Conservation (phyloP, 2,797 vertebrate species). For the Oreochromis grahami region DNA sequence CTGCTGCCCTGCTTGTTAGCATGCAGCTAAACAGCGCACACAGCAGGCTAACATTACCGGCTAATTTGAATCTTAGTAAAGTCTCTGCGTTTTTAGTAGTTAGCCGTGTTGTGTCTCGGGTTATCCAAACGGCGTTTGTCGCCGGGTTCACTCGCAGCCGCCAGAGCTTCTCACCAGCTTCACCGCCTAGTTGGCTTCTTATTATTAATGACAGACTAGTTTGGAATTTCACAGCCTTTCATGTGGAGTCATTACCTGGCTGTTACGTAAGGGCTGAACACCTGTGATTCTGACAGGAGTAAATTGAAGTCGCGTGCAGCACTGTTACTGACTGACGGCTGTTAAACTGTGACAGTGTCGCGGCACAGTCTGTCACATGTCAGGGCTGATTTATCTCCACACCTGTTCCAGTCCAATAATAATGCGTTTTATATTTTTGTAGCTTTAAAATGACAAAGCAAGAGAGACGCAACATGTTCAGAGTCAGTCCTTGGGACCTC, state of each 20-base stretch:
- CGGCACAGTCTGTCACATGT: neutral
- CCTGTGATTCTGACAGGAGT: neutral
- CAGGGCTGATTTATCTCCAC: neutral
- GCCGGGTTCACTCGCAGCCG: neutral
- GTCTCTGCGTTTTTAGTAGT: rapidly evolving
- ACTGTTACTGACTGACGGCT: neutral
- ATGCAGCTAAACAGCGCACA: neutral
- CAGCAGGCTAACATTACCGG: neutral
- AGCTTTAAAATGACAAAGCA: neutral
- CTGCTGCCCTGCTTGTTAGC: neutral
- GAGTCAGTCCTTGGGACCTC: neutral
- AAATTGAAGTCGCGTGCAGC: neutral
- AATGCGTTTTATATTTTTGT: neutral
- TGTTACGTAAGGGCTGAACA: neutral
- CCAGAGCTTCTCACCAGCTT: neutral
- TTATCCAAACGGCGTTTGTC: neutral
- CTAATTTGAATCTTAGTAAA: neutral
- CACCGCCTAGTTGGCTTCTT: neutral
- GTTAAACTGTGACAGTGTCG: neutral
- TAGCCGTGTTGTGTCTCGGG: rapidly evolving
- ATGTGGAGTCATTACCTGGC: neutral
- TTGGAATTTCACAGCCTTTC: neutral
- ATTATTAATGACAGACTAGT: neutral
- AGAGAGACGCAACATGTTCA: neutral
- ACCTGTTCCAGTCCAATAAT: neutral